These are phyloP conservation scores for Rallus limicola DNA, from an alignment of 2,113 vertebrate genomes.

Conservation along the genomic window DNA sequence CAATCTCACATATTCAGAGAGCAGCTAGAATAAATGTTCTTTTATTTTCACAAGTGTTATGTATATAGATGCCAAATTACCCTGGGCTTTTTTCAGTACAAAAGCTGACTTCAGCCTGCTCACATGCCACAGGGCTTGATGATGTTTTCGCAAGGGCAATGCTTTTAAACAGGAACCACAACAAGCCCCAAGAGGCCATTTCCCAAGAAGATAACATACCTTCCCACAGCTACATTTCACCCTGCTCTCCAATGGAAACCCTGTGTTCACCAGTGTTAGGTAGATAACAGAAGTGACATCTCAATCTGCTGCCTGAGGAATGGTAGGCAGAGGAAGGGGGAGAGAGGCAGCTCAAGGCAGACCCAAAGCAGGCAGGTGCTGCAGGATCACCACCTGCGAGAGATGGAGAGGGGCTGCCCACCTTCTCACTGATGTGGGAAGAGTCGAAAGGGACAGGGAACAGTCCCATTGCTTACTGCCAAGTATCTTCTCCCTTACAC, in stretches of 20 bases:
- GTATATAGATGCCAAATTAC: background rate
- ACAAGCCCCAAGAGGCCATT: background rate
- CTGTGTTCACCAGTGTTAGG: background rate
- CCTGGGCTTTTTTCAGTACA: background rate
- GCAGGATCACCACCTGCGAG: background rate
- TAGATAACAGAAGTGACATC: background rate
- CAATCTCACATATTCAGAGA: background rate
- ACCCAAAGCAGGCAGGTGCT: accelerated
- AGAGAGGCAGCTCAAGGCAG: background rate
- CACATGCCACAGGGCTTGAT: background rate
- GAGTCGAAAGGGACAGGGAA: accelerated
- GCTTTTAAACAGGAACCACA: background rate
- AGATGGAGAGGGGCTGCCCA: background rate
- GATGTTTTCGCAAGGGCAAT: background rate
- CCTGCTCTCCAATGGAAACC: background rate
- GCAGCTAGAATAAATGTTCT: background rate
- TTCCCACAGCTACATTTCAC: background rate
- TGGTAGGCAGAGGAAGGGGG: background rate
- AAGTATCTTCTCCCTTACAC: background rate
- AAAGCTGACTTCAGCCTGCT: background rate
- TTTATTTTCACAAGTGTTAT: background rate
- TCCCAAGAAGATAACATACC: background rate
- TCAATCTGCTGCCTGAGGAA: background rate
- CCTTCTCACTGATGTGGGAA: background rate
- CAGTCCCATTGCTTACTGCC: background rate